Percentiles rank a stretch among this genome's conserved stretches.
Evolutionary conservation across 2,888 invertebrate genomes (phyloP).

Genomic region (Hydriomena furcata): DNA sequence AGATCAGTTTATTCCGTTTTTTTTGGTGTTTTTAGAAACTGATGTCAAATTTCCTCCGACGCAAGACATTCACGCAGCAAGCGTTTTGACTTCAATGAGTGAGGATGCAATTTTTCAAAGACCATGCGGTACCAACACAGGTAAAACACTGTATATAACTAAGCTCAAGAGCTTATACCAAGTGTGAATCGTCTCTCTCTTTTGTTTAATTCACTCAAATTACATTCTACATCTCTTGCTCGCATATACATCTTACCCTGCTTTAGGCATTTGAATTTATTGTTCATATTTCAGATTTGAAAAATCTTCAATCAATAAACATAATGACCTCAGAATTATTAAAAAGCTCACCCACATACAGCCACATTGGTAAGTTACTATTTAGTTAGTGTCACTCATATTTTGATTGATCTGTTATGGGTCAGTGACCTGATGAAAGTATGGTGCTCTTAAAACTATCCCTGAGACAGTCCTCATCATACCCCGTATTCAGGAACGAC

Average conservation of each 20-base stretch:
- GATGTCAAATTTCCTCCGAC: slow-evolving; percentile 6
- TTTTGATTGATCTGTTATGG: not conserved
- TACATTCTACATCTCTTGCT: no score
- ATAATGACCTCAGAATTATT: slow-evolving; percentile 12
- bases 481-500: no score
- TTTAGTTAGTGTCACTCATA: not conserved
- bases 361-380: slow-evolving; percentile 9
- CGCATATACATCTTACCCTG: no score
- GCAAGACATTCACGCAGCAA: slow-evolving; percentile 1
- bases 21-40: slow-evolving; percentile 12
- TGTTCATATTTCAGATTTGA: slow-evolving; percentile 13
- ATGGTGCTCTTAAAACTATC: no score
- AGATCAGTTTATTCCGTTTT: no score
- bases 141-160: slow-evolving; percentile 3
- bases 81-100: slow-evolving; percentile 9
- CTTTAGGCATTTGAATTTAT: no score
- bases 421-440: no score
- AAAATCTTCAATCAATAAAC: not conserved
- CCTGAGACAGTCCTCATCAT: no score
- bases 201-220: no score
- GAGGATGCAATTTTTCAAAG: slow-evolving; percentile 30
- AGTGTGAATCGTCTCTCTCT: no score
- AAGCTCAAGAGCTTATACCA: no score
- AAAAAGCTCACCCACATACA: not conserved
- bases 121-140: slow-evolving; percentile 34